Percentiles rank a stretch among this genome's conserved stretches.
phyloP scores from a whole-genome alignment of 2,888 invertebrate species.

The Noctuana brunneofusca region DNA sequence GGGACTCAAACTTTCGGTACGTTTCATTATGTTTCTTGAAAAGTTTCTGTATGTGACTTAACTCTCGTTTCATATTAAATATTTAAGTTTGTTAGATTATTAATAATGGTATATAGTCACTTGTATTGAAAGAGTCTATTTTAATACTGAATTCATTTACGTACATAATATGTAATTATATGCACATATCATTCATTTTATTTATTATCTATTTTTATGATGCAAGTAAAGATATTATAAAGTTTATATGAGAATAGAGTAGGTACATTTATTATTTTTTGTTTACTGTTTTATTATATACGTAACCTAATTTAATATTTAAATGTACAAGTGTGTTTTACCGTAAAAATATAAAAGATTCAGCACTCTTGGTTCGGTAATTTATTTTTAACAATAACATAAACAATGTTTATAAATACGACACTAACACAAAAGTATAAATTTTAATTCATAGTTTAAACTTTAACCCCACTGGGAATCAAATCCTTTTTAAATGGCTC shows the following conservation, averaged over 20 bases:
- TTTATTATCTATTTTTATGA: too few species aligned
- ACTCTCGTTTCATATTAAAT: conserved; percentile 1
- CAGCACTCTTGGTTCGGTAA: too few species aligned
- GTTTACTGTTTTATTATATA: too few species aligned
- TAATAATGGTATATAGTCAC: not conserved
- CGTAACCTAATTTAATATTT: too few species aligned
- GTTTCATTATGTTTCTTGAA: conserved; percentile 38
- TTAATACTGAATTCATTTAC: not conserved
- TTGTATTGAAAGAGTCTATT: not conserved
- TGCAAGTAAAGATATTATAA: too few species aligned
- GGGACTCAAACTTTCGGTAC: conserved; percentile 56
- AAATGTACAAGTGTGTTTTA: too few species aligned
- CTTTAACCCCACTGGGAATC: not conserved
- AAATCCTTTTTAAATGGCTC: not conserved
- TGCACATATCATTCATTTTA: not conserved
- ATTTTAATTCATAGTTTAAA: not conserved
- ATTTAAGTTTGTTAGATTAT: not conserved
- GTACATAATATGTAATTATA: not conserved
- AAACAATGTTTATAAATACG: too few species aligned
- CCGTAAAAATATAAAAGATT: too few species aligned
- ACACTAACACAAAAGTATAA: too few species aligned
- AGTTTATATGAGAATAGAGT: too few species aligned
- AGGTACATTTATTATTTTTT: too few species aligned
- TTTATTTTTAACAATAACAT: too few species aligned
- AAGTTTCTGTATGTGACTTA: conserved; percentile 24